Conservation (phyloP, 2,888 invertebrate genomes). For the Dryadula phaetusa region DNA sequence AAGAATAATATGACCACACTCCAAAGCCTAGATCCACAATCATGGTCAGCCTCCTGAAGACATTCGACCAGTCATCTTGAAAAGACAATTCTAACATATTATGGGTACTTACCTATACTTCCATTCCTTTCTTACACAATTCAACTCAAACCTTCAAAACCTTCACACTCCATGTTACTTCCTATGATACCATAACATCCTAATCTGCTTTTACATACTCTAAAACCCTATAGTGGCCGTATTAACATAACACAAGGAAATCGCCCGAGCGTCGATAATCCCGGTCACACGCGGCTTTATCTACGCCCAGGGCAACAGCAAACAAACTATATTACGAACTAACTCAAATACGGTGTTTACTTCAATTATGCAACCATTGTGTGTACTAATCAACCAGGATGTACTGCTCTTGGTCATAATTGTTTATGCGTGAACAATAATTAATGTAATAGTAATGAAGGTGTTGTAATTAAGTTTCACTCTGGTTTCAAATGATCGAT, state of each 20-base stretch:
- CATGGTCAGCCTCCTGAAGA: too few relatives aligned
- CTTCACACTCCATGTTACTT: background rate
- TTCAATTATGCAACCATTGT: conserved; percentile 42
- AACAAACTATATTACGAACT: conserved; percentile 32
- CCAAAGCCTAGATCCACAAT: too few relatives aligned
- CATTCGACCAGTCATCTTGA: too few relatives aligned
- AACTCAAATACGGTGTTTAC: conserved; percentile 39
- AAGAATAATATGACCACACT: too few relatives aligned
- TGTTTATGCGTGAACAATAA: too few relatives aligned
- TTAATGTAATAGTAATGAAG: too few relatives aligned
- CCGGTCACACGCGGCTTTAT: conserved; percentile 34
- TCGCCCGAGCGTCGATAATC: conserved; percentile 35
- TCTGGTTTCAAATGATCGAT: too few relatives aligned
- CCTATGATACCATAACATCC: background rate
- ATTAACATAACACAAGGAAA: conserved; percentile 26
- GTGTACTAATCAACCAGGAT: conserved; percentile 4
- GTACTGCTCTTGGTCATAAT: too few relatives aligned
- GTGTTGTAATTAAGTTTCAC: too few relatives aligned
- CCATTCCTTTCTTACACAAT: background rate
- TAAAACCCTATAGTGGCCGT: conserved; percentile 11
- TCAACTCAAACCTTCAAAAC: background rate
- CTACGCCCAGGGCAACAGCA: conserved; percentile 32
- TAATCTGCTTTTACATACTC: conserved; percentile 8
- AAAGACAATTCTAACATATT: too few relatives aligned
- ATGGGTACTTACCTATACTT: too few relatives aligned